Base-by-base conservation (phyloP, 2,113 vertebrate genomes). In the Neodon shergylaensis region DNA sequence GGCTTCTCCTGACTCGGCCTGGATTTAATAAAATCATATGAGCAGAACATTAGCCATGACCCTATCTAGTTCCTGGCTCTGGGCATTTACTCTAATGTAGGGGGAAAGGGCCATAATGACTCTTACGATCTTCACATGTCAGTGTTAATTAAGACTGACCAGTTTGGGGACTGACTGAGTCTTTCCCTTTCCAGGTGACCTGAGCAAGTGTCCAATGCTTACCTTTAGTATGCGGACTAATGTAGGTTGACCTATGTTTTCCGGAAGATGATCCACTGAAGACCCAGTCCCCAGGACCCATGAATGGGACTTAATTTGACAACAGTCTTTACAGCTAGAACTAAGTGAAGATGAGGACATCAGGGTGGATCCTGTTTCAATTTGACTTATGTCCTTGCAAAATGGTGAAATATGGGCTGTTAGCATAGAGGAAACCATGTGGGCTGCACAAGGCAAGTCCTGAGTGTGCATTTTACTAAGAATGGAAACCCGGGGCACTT, bases 101-200 rank as follows among this genome's bases (percentile, higher is more conserved):
- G 6, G 26, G 44, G 5, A 5, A 1, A 11, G 0, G 0, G 13
- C 16, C 39, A 31, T 36, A 54, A 22, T 44, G 68, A 49, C 16
- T 7, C 16, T 31, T 42, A 54, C 74, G 47, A 1, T 63, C 28
- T 16, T 44, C 73, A 39, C 16, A 8, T 54, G 26, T 65, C 66
- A n/a, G 0, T 36, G 88, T n/a, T 44, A 49, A 12, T 28, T 68
- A 7, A 86, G 68, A 77, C 49, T 63, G 36, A 81, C 73, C 76
- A 78, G 11, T n/a, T 54, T 76, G 31, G 72, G 24, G 42, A 19
- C 5, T 39, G 39, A 66, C 26, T 79, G 26, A 3, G 36, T 74
- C 19, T 72, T 88, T 1, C 36, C 28, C 10, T 47, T 76, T 63
- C n/a, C 24, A n/a, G 36, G 79, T 33, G 28, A 88, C 4, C 24